These are phyloP conservation scores for Procambarus virginalis DNA, from an alignment of 1,140 invertebrate genomes.

Conservation along the genomic window DNA sequence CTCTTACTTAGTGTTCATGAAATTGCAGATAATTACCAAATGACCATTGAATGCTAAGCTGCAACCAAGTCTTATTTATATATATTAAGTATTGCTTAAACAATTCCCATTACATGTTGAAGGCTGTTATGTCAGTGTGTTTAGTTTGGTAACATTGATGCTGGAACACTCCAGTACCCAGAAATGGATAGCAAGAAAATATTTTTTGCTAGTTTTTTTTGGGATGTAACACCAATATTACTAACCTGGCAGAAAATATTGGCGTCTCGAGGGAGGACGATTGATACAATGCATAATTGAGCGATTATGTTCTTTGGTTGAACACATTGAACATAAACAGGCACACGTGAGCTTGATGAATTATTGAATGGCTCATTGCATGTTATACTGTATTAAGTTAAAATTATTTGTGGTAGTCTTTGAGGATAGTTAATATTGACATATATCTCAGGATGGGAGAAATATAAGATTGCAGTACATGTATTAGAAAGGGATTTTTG, in stretches of 20 bases:
- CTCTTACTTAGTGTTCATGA: neutral
- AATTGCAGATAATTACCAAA: neutral
- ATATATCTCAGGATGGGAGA: neutral
- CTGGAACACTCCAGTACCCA: neutral
- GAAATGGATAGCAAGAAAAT: neutral
- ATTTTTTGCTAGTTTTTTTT: neutral
- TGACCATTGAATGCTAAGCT: neutral
- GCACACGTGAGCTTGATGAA: neutral
- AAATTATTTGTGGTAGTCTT: neutral
- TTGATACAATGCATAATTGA: neutral
- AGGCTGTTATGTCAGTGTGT: neutral
- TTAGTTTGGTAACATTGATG: neutral
- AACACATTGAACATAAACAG: neutral
- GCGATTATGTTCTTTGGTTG: neutral
- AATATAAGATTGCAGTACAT: neutral
- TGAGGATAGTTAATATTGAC: neutral
- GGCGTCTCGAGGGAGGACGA: neutral
- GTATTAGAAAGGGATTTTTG: neutral
- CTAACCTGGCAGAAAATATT: neutral
- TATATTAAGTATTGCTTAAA: neutral
- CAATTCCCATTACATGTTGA: neutral
- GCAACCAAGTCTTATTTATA: neutral
- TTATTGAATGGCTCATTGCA: neutral
- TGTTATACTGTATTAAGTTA: neutral
- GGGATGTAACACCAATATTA: neutral